Conservation (phyloP, 2,113 vertebrate species). For the Rhombomys opimus region DNA sequence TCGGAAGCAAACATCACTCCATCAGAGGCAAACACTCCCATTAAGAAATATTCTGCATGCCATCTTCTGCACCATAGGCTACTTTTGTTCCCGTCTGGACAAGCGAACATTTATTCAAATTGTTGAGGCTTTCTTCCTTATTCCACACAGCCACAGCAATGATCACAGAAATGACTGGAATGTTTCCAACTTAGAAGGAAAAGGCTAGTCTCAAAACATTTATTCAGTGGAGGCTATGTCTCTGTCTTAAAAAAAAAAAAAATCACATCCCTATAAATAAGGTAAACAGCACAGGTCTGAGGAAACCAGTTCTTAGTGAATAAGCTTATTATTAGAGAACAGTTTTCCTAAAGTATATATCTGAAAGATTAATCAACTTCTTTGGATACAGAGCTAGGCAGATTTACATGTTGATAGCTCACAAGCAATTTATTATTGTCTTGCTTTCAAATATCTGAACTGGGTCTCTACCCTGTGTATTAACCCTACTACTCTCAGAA, state of each 20-base stretch:
- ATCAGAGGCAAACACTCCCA: conserved; percentile 22
- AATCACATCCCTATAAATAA: neutral
- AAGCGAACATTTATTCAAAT: neutral
- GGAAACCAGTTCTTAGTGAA: conserved; percentile 41
- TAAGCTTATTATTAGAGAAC: neutral
- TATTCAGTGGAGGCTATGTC: neutral
- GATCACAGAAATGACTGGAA: conserved; percentile 38
- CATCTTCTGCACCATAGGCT: neutral
- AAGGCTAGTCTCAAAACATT: conserved; percentile 23
- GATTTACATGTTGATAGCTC: neutral
- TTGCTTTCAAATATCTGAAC: neutral
- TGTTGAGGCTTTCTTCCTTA: neutral
- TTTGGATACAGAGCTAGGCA: neutral
- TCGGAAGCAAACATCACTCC: neutral
- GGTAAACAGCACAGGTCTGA: neutral
- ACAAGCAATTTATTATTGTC: conserved; percentile 2
- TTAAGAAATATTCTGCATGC: neutral
- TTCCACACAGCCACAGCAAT: conserved; percentile 21
- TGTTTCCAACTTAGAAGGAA: conserved; percentile 61
- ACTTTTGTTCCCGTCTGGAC: neutral
- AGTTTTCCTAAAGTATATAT: conserved; percentile 9
- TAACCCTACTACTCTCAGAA: neutral
- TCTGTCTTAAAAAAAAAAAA: neutral
- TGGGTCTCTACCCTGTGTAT: neutral
- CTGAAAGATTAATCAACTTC: conserved; percentile 39